phyloP scores from a whole-genome alignment of 2,888 invertebrate genomes.

The Hipparchia semele region DNA sequence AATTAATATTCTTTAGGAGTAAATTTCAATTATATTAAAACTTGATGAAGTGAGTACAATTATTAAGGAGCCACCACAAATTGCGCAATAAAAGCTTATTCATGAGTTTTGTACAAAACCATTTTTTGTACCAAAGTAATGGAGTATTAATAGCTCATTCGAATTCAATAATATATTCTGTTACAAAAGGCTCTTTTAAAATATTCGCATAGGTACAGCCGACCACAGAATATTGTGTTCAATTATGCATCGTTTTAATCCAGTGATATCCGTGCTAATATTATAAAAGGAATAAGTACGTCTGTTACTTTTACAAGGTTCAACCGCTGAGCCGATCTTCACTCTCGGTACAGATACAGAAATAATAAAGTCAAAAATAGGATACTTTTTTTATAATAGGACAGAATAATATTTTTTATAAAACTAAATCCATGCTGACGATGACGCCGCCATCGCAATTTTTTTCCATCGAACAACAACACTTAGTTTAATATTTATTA shows the following conservation, averaged over 20 bases:
- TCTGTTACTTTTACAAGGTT: neutral
- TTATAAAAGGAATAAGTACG: neutral
- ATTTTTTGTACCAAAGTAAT: slow-evolving; percentile 15
- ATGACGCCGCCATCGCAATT: too few relatives aligned
- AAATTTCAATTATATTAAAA: neutral
- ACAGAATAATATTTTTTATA: too few relatives aligned
- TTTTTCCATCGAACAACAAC: too few relatives aligned
- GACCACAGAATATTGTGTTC: neutral
- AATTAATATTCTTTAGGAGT: neutral
- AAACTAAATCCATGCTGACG: too few relatives aligned
- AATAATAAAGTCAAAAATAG: neutral
- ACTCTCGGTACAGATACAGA: too few relatives aligned
- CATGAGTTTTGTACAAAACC: slow-evolving; percentile 17
- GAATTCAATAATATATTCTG: slow-evolving; percentile 23
- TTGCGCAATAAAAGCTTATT: slow-evolving; percentile 4
- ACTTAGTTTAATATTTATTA: too few relatives aligned
- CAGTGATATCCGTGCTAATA: too few relatives aligned
- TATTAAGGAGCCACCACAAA: neutral
- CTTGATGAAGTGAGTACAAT: neutral
- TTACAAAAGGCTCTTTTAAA: slow-evolving; percentile 24
- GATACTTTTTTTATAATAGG: too few relatives aligned
- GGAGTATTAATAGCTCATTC: slow-evolving; percentile 22
- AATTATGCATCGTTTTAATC: neutral
- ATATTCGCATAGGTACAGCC: slow-evolving; percentile 6
- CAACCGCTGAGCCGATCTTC: neutral